A percentile compares a stretch with the other conserved stretches of the same genome.
These are phyloP conservation scores for Drosophila pachea DNA, from an alignment of 1,140 invertebrate genomes.

Conservation along the genomic window DNA sequence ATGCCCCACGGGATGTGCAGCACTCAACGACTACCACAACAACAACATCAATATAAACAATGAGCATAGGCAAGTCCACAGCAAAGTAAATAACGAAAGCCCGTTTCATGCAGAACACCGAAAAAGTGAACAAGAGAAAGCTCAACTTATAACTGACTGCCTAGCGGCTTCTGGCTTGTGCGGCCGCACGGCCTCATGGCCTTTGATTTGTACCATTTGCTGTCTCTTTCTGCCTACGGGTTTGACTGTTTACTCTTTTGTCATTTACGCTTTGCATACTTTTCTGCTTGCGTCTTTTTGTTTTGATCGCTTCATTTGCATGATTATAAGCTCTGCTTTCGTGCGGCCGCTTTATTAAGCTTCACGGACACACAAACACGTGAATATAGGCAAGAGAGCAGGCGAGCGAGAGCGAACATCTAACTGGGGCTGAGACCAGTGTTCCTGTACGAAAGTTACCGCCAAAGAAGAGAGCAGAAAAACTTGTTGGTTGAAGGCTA, in stretches of 20 bases:
- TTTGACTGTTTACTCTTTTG: conserved; percentile 54
- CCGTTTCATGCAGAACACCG: conserved; percentile 49
- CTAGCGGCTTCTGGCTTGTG: conserved; percentile 13
- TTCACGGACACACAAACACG: background rate
- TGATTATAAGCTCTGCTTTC: conserved; percentile 14
- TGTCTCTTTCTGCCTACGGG: conserved; percentile 22
- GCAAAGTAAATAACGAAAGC: conserved; percentile 44
- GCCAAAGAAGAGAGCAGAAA: conserved; percentile 39
- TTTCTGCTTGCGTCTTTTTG: conserved; percentile 52
- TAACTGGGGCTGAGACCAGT: conserved; percentile 23
- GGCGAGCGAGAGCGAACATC: conserved; percentile 1
- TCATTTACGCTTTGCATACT: conserved; percentile 31
- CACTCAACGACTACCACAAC: conserved; percentile 16
- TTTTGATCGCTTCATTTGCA: conserved; percentile 64
- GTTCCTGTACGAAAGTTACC: conserved; percentile 25
- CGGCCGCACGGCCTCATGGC: background rate
- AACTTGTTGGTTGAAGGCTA: conserved; percentile 63
- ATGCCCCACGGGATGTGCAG: conserved; percentile 52
- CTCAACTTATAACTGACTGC: conserved; percentile 26
- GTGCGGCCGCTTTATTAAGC: conserved; percentile 8
- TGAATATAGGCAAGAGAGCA: conserved; percentile 1
- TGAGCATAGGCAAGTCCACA: conserved; percentile 16
- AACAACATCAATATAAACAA: conserved; percentile 19
- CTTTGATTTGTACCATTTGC: conserved; percentile 23
- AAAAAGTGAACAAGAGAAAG: conserved; percentile 44